Conservation (phyloP, 1,140 invertebrate genomes). For the Drosophila punjabiensis region DNA sequence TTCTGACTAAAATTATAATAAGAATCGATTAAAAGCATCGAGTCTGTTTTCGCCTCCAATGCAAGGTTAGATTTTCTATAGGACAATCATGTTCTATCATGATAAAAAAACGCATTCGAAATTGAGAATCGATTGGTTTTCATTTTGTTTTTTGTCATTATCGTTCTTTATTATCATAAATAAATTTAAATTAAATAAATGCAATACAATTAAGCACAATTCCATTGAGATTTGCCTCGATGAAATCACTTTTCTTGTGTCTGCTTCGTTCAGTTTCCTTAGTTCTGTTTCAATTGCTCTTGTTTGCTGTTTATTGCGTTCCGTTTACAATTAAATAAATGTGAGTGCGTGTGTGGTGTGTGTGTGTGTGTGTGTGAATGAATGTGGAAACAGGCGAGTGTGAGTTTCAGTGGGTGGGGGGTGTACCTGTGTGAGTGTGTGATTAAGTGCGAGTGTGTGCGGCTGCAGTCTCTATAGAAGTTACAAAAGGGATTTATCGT, state of each 20-base stretch:
- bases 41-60: too few species aligned
- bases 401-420: slow-evolving; percentile 7
- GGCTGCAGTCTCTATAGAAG: slow-evolving; percentile 83
- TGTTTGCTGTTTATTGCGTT: slow-evolving; percentile 65
- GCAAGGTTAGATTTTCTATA: too few species aligned
- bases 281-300: slow-evolving; percentile 43
- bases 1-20: too few species aligned
- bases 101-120: background rate
- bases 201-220: slow-evolving; percentile 83
- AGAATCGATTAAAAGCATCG: too few species aligned
- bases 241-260: slow-evolving; percentile 71
- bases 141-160: slow-evolving; percentile 56
- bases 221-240: slow-evolving; percentile 62
- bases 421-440: slow-evolving; percentile 22
- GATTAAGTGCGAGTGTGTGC: slow-evolving; percentile 49
- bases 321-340: slow-evolving; percentile 74
- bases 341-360: slow-evolving; percentile 56
- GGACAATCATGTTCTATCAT: background rate
- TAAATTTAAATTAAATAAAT: slow-evolving; percentile 84
- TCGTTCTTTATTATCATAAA: slow-evolving; percentile 83
- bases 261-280: slow-evolving; percentile 50
- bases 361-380: slow-evolving; percentile 46
- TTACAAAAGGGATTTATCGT: slow-evolving; percentile 73
- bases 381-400: slow-evolving; percentile 39
- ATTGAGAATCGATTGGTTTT: background rate